Percentiles rank a stretch among this genome's conserved stretches.
Evolutionary conservation across 2,797 vertebrate species (phyloP).

Genomic region (Chelonia mydas): DNA sequence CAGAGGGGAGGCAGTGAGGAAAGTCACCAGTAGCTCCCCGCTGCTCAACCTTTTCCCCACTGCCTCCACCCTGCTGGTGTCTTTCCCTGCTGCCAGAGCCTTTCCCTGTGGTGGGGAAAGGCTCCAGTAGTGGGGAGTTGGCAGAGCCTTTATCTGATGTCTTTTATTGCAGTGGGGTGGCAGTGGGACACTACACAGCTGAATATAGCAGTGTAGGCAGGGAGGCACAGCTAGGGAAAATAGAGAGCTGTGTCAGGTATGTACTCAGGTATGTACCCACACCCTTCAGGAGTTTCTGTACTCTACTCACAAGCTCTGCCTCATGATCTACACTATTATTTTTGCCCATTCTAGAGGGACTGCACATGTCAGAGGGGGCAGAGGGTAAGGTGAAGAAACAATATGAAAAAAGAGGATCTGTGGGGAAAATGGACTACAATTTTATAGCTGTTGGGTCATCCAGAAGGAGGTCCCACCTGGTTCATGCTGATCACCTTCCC

Average conservation of each 20-base stretch:
- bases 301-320: too few relatives aligned
- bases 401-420: neutral
- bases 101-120: neutral
- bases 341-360: too few relatives aligned
- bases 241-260: too few relatives aligned
- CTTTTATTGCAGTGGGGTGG: neutral
- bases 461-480: neutral
- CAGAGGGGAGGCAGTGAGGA: neutral
- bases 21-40: neutral
- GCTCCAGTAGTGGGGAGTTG: neutral
- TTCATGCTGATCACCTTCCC: neutral
- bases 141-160: too few relatives aligned
- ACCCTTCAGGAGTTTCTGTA: neutral
- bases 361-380: too few relatives aligned
- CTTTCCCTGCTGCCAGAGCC: neutral
- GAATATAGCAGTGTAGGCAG: neutral
- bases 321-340: too few relatives aligned
- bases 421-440: neutral
- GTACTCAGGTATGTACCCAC: neutral
- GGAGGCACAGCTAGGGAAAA: too few relatives aligned
- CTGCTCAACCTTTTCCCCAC: neutral
- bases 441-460: conserved; percentile 27
- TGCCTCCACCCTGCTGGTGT: neutral
- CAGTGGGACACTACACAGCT: too few relatives aligned
- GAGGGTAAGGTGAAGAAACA: neutral